Evolutionary conservation across 2,797 vertebrate genomes (phyloP).

Genomic region (Nyctalus aviator): DNA sequence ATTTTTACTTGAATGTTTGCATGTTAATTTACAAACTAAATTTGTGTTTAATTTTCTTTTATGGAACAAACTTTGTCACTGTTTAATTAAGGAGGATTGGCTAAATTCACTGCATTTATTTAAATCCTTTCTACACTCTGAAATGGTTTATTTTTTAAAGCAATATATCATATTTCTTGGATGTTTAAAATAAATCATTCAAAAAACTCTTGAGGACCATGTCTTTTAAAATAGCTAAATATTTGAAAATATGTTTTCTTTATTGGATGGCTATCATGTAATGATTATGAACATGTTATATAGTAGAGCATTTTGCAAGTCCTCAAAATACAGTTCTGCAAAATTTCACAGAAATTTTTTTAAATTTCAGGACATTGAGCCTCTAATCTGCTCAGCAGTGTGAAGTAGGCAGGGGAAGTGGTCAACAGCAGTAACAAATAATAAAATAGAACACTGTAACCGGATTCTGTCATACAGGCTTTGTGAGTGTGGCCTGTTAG

Average conservation of each 20-base stretch:
- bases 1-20: background rate
- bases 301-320: background rate
- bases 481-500: background rate
- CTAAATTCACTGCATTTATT: slow-evolving; percentile 16
- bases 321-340: background rate
- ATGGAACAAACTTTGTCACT: background rate
- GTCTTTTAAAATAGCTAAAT: background rate
- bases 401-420: too few species aligned
- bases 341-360: background rate
- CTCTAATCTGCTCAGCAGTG: background rate
- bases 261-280: background rate
- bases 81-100: background rate
- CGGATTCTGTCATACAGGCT: too few species aligned
- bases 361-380: background rate
- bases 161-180: background rate
- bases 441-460: background rate
- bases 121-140: slow-evolving; percentile 28
- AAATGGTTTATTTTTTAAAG: background rate
- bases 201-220: background rate
- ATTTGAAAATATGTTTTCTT: slow-evolving; percentile 13
- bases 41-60: background rate
- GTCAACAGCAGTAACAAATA: too few species aligned
- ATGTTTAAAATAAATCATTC: background rate
- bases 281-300: background rate
- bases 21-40: background rate